phyloP scores from a whole-genome alignment of 2,113 vertebrate species.

The Talpa occidentalis region DNA sequence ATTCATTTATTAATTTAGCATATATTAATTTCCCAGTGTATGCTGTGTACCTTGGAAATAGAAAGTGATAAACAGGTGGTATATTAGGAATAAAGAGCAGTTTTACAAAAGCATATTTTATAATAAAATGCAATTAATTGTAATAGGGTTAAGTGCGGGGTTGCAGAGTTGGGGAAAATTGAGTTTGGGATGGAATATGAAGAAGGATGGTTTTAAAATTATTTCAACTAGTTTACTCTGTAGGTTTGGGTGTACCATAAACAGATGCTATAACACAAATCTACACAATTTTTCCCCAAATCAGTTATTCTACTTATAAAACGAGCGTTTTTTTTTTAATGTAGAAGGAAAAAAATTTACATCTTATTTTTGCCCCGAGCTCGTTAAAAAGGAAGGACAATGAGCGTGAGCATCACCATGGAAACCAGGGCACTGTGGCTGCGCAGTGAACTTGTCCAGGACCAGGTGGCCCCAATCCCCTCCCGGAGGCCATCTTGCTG shows the following conservation, averaged over 20 bases:
- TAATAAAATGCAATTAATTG: neutral
- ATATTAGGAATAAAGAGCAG: neutral
- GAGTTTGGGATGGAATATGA: neutral
- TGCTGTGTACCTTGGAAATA: neutral
- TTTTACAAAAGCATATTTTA: neutral
- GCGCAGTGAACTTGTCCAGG: neutral
- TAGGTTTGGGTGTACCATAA: neutral
- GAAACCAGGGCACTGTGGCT: no score
- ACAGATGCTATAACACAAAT: neutral
- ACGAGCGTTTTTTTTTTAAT: neutral
- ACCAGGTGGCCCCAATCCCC: neutral
- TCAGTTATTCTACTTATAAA: neutral
- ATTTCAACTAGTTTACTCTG: neutral
- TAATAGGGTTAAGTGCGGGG: neutral
- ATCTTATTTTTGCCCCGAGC: neutral
- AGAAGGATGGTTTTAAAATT: neutral
- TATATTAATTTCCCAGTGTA: neutral
- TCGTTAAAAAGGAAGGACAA: neutral
- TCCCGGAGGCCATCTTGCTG: no score
- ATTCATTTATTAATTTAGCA: neutral
- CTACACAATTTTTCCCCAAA: neutral
- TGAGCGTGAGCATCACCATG: neutral
- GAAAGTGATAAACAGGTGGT: neutral
- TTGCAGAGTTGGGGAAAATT: no score
- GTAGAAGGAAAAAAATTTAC: neutral